Evolutionary conservation across 37 sponge, comb jelly and placozoan genomes (phyloP), one percentile per base, ranked within the genome.

Genomic region (Cliona cf. orientalis): DNA sequence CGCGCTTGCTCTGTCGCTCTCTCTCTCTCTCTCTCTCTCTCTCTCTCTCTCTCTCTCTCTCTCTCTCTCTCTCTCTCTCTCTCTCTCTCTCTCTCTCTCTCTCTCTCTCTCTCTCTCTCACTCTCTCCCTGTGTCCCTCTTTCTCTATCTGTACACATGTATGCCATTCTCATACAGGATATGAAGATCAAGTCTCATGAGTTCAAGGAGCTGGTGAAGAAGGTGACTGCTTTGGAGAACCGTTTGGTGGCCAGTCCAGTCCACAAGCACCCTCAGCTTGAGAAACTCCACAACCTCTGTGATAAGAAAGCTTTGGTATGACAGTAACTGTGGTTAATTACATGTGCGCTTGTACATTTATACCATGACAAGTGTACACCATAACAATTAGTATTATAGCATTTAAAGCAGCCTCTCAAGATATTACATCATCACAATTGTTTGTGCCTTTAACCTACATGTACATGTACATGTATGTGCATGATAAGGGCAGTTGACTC

Each of bases 181-280:
- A 72, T 72, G 73, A 72, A 72, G 31, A 72, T 72, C 46, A 72
- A 72, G 34, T 23, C 38, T 6, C 42, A 72, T 19, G 73, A 72
- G 14, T 72, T 72, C 28, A 72, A 72, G 70, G 70, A 43, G 35
- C 1, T n/a, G n/a, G n/a, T n/a, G n/a, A n/a, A n/a, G n/a, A n/a
- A n/a, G n/a, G n/a, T n/a, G n/a, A n/a, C n/a, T n/a, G 84, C 93
- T 33, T 67, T 99, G 60, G 95, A 99, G 62, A 85, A 81, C 43
- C 76, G 97, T 39, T 67, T 96, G 65, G 62, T 72, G 21, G 83
- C 91, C n/a, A 94, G 92, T 65, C 86, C 93, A 14, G 87, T 94
- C 11, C 93, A 96, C 65, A 85, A 90, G 37, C 72, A 86, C 59
- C 79, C 89, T 42, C 49, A 94, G 28, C 76, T 92, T 44, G 95